A percentile compares a stretch with the other conserved stretches of the same genome.
These are phyloP conservation scores for Ctenodactylus gundi DNA, from an alignment of 2,113 vertebrate genomes.

Conservation along the genomic window DNA sequence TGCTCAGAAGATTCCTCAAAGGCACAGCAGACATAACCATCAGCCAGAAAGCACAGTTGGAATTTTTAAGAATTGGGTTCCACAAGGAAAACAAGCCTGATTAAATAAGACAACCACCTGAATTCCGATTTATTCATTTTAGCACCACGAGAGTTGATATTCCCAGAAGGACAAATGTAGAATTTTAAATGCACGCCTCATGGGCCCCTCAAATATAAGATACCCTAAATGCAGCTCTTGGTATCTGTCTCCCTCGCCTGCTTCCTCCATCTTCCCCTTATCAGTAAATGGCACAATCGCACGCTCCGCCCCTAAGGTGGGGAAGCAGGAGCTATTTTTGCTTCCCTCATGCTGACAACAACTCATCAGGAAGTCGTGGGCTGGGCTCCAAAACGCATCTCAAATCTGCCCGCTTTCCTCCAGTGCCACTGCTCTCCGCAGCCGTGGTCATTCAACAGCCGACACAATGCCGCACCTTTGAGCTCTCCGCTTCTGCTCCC, in stretches of 20 bases:
- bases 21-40: conserved; percentile 15
- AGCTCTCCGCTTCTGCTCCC: background rate
- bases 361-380: background rate
- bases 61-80: conserved; percentile 29
- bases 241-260: no score
- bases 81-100: conserved; percentile 54
- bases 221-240: background rate
- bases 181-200: conserved; percentile 37
- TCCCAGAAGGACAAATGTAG: conserved; percentile 53
- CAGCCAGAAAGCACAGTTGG: background rate
- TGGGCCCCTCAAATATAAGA: background rate
- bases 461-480: background rate
- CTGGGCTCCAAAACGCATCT: background rate
- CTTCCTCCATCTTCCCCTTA: background rate
- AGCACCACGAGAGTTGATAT: conserved; percentile 11
- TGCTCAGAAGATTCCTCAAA: conserved; percentile 41
- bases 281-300: background rate
- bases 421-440: background rate
- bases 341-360: background rate
- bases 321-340: background rate
- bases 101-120: conserved; percentile 40
- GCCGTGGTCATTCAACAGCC: background rate
- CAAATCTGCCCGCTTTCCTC: background rate
- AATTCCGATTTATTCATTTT: conserved; percentile 1
- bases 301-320: background rate